These are phyloP conservation scores for Orius insidiosus DNA, from an alignment of 1,140 invertebrate genomes.

Conservation along the genomic window DNA sequence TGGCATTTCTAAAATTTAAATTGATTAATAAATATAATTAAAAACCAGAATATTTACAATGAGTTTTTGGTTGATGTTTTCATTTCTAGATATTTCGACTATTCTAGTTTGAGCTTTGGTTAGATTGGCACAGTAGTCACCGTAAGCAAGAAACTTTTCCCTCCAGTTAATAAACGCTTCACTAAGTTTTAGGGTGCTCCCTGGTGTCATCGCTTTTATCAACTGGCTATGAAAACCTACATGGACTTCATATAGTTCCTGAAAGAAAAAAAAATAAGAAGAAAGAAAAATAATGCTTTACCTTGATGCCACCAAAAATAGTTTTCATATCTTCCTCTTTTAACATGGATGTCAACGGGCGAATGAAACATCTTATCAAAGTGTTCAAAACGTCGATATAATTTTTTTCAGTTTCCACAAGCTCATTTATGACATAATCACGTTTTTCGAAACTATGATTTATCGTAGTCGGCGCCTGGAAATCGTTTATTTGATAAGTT, in stretches of 20 bases:
- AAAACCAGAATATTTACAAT: too few relatives aligned
- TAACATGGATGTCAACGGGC: constrained; percentile 52
- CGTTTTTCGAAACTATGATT: constrained; percentile 48
- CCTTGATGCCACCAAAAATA: constrained; percentile 82
- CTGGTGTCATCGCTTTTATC: constrained; percentile 40
- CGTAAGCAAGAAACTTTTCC: constrained; percentile 82
- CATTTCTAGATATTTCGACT: constrained; percentile 52
- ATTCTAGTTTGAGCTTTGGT: constrained; percentile 59
- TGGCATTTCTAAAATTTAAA: constrained; percentile 68
- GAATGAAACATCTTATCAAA: constrained; percentile 64
- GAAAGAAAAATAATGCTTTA: constrained; percentile 32
- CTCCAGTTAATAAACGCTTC: constrained; percentile 79
- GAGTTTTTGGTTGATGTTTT: constrained; percentile 37
- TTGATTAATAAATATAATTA: constrained; percentile 2
- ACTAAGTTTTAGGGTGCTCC: constrained; percentile 31
- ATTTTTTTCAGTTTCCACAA: constrained; percentile 92
- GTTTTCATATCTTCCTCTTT: constrained; percentile 52
- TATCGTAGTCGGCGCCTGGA: constrained; percentile 35
- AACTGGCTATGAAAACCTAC: constrained; percentile 64
- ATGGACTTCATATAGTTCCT: constrained; percentile 78
- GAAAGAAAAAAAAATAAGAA: constrained; percentile 7
- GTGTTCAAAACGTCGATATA: constrained; percentile 87
- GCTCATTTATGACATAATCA: constrained; percentile 88
- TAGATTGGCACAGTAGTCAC: constrained; percentile 87
- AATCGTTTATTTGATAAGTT: not conserved